Percentiles rank a stretch among this genome's conserved stretches.
Evolutionary conservation across 2,888 invertebrate genomes (phyloP).

Genomic region (Diarsia dahlii): DNA sequence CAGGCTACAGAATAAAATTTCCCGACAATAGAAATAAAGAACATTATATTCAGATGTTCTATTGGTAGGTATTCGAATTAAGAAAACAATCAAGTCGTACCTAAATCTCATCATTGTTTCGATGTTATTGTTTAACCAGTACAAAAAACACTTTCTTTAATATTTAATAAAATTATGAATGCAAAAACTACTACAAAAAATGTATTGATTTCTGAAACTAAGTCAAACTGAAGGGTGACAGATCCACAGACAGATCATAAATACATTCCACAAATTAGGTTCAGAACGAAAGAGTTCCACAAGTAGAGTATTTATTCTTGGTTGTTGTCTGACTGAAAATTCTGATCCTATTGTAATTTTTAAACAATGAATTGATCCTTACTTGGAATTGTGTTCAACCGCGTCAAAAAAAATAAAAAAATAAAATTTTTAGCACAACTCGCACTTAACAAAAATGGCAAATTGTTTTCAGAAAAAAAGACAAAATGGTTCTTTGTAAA

Average conservation of each 20-base stretch:
- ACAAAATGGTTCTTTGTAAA: not conserved
- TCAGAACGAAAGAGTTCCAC: not conserved
- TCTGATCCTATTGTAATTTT: not conserved
- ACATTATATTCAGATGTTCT: not conserved
- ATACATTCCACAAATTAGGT: conserved; percentile 10
- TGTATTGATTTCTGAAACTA: conserved; percentile 14
- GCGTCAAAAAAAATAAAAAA: no score
- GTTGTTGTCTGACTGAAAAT: not conserved
- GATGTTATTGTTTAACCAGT: conserved; percentile 53
- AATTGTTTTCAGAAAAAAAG: not conserved
- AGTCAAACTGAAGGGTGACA: conserved; percentile 4
- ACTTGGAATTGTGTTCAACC: not conserved
- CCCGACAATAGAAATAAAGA: not conserved
- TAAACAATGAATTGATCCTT: not conserved
- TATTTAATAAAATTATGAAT: conserved; percentile 24
- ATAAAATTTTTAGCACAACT: not conserved
- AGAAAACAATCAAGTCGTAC: conserved; percentile 51
- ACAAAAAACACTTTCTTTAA: conserved; percentile 56
- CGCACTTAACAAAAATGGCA: not conserved
- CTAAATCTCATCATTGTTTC: conserved; percentile 60
- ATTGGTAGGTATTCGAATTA: not conserved
- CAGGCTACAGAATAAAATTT: not conserved
- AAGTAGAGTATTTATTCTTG: not conserved
- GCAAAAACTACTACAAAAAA: conserved; percentile 43
- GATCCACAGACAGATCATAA: conserved; percentile 20